These are phyloP conservation scores for Drosophila eugracilis DNA, from an alignment of 1,140 invertebrate genomes.

Conservation along the genomic window DNA sequence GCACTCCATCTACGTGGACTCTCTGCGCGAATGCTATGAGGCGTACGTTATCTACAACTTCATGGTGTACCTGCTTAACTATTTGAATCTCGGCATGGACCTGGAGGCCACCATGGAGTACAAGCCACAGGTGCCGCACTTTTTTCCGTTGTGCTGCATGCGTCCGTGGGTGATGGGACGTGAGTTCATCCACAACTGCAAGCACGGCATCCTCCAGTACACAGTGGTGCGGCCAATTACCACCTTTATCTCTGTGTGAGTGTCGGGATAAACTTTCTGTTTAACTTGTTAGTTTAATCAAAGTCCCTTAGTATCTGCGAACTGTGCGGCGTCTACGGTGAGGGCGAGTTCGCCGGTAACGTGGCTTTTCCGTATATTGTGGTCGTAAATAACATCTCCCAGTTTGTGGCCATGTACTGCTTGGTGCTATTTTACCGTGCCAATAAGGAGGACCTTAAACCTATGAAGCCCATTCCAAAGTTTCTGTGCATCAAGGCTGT, in stretches of 20 bases:
- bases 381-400: slow-evolving; percentile 96
- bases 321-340: slow-evolving; percentile 93
- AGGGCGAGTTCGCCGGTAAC: slow-evolving; percentile 94
- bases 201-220: slow-evolving; percentile 98
- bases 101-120: slow-evolving; percentile 92
- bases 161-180: slow-evolving; percentile 95
- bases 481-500: slow-evolving; percentile 99
- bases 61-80: slow-evolving; percentile 97
- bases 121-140: slow-evolving; percentile 94
- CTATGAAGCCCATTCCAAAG: slow-evolving; percentile 97
- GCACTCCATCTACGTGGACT: slow-evolving; percentile 96
- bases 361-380: slow-evolving; percentile 96
- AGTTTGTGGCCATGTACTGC: slow-evolving; percentile 98
- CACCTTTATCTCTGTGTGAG: slow-evolving; percentile 95
- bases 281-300: background rate
- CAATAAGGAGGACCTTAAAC: slow-evolving; percentile 92
- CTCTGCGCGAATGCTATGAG: slow-evolving; percentile 97
- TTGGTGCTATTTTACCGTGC: slow-evolving; percentile 97
- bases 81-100: slow-evolving; percentile 93
- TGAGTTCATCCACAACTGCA: slow-evolving; percentile 96
- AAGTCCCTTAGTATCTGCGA: slow-evolving; percentile 90
- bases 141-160: slow-evolving; percentile 94
- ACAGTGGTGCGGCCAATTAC: slow-evolving; percentile 95
- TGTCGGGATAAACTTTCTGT: slow-evolving; percentile 31
- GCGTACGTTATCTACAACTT: slow-evolving; percentile 99